phyloP scores from a whole-genome alignment of 1,140 invertebrate genomes.

The Oryzaephilus surinamensis region DNA sequence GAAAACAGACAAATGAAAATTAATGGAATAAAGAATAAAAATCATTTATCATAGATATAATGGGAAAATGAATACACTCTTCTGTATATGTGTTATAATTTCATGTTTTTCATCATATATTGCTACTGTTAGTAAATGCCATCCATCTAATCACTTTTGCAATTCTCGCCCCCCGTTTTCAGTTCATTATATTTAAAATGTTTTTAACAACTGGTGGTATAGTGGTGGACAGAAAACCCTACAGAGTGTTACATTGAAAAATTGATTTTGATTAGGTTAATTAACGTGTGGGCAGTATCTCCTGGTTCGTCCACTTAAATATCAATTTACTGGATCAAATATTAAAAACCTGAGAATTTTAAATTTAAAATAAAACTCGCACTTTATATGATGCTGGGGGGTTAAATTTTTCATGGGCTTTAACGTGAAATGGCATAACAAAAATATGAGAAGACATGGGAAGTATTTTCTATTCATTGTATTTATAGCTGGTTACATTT shows the following conservation, averaged over 20 bases:
- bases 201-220: too few species aligned
- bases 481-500: not conserved
- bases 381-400: too few species aligned
- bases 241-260: slow-evolving; percentile 12
- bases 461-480: not conserved
- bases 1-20: slow-evolving; percentile 27
- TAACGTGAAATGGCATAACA: not conserved
- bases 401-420: not conserved
- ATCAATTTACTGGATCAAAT: too few species aligned
- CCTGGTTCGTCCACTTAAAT: too few species aligned
- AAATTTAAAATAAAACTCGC: too few species aligned
- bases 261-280: slow-evolving; percentile 11
- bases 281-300: not conserved
- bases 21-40: slow-evolving; percentile 24
- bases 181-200: too few species aligned
- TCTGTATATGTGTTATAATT: slow-evolving; percentile 6
- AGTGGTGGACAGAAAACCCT: not conserved
- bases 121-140: slow-evolving; percentile 15
- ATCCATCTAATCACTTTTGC: slow-evolving; percentile 18
- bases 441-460: not conserved
- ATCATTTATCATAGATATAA: slow-evolving; percentile 23
- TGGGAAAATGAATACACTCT: slow-evolving; percentile 17
- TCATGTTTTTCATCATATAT: not conserved
- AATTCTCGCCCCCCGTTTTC: slow-evolving; percentile 8
- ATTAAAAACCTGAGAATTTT: not conserved